phyloP scores from a whole-genome alignment of 2,797 vertebrate genomes.

The Emydoidea blandingii region DNA sequence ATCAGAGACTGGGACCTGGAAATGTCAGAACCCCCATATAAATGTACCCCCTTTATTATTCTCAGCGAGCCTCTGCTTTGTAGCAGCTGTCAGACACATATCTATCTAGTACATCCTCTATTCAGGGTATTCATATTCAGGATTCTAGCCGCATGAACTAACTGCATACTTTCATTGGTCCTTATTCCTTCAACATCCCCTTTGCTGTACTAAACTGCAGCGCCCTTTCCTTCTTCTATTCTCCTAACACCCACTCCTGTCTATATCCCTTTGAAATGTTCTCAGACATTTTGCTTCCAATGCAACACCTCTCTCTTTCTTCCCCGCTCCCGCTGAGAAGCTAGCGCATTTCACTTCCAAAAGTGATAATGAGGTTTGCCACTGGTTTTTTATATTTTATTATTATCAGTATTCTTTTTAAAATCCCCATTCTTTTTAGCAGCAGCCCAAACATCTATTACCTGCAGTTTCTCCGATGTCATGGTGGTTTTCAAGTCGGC shows the following conservation, averaged over 20 bases:
- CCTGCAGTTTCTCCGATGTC: neutral
- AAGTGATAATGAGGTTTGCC: neutral
- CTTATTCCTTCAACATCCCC: neutral
- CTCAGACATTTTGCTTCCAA: accelerated
- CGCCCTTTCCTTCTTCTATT: neutral
- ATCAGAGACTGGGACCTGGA: neutral
- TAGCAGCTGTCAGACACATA: neutral
- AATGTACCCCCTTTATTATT: neutral
- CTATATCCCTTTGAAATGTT: neutral
- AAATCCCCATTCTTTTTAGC: accelerated
- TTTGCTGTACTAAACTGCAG: neutral
- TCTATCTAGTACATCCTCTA: neutral
- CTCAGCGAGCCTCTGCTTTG: neutral
- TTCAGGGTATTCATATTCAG: neutral
- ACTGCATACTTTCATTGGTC: neutral
- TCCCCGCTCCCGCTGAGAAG: neutral
- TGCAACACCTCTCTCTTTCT: no score
- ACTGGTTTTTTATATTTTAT: neutral
- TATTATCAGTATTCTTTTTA: neutral
- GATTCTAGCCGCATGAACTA: neutral
- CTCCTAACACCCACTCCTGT: accelerated
- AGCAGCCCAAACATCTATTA: accelerated
- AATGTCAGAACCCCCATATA: neutral
- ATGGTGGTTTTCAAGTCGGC: neutral
- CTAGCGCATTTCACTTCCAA: neutral